Evolutionary conservation across 2,888 invertebrate species (phyloP).

Genomic region (Drosophila ustulata): DNA sequence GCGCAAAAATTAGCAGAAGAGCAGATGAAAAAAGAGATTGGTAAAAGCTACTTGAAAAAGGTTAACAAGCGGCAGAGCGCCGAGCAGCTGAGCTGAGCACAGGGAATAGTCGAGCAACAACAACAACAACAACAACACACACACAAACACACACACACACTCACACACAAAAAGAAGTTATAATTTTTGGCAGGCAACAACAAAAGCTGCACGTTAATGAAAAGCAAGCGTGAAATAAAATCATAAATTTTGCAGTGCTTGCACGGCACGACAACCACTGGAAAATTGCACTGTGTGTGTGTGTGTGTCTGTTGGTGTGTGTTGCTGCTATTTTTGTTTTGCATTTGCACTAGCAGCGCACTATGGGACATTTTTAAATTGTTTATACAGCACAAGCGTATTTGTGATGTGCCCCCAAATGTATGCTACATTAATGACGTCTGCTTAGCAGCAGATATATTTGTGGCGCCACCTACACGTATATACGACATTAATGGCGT

Average conservation of each 20-base stretch:
- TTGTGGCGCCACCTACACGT: background rate
- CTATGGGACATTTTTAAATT: background rate
- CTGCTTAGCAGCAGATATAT: too few relatives aligned
- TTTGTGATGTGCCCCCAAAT: too few relatives aligned
- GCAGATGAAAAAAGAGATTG: conserved; percentile 36
- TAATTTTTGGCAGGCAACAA: conserved; percentile 50
- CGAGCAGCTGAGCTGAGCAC: conserved; percentile 31
- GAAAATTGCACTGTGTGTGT: conserved; percentile 29
- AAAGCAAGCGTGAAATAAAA: conserved; percentile 81
- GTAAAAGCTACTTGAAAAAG: conserved; percentile 68
- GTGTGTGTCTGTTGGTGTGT: conserved; percentile 15
- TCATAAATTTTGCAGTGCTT: conserved; percentile 76
- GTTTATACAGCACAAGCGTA: too few relatives aligned
- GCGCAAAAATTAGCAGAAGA: conserved; percentile 67
- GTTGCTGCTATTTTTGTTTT: conserved; percentile 56
- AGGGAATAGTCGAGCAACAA: conserved; percentile 53
- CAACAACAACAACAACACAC: conserved; percentile 13
- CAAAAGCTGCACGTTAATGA: conserved; percentile 70
- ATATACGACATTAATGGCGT: too few relatives aligned
- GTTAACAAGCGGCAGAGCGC: conserved; percentile 74
- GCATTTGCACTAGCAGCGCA: conserved; percentile 50
- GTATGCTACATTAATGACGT: too few relatives aligned
- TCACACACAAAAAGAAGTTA: conserved; percentile 25
- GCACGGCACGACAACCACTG: conserved; percentile 41
- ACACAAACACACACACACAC: conserved; percentile 1